Conservation (phyloP, 1,140 invertebrate species). For the Saccostrea echinata region DNA sequence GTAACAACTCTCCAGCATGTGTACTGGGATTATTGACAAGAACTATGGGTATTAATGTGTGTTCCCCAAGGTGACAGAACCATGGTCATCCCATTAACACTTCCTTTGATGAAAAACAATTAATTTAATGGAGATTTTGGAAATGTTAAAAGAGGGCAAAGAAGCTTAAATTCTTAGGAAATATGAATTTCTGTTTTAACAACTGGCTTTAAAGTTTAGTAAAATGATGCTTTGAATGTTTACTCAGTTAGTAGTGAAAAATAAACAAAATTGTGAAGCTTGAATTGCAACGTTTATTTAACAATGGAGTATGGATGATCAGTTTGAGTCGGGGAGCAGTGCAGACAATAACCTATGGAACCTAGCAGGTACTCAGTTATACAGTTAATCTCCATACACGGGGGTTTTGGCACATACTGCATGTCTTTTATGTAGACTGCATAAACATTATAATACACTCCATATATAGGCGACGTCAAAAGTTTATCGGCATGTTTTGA, state of each 20-base stretch:
- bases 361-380: not conserved
- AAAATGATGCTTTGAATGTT: not conserved
- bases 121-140: not conserved
- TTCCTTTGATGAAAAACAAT: not conserved
- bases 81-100: not conserved
- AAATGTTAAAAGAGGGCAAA: not conserved
- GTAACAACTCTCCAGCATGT: not conserved
- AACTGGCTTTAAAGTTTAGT: not conserved
- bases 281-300: not conserved
- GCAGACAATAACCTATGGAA: constrained; percentile 15
- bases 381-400: not conserved
- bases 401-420: not conserved
- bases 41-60: not conserved
- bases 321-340: constrained; percentile 4
- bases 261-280: not conserved
- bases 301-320: constrained; percentile 31
- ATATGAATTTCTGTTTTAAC: too few species aligned
- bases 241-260: not conserved
- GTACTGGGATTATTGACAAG: not conserved
- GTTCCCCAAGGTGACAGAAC: not conserved
- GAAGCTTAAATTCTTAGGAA: too few species aligned
- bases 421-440: not conserved
- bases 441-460: not conserved
- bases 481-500: not conserved
- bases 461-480: not conserved